A percentile compares a stretch with the other conserved stretches of the same genome.
Evolutionary conservation across 2,888 invertebrate species (phyloP).

Genomic region (Digitonthophagus gazella): DNA sequence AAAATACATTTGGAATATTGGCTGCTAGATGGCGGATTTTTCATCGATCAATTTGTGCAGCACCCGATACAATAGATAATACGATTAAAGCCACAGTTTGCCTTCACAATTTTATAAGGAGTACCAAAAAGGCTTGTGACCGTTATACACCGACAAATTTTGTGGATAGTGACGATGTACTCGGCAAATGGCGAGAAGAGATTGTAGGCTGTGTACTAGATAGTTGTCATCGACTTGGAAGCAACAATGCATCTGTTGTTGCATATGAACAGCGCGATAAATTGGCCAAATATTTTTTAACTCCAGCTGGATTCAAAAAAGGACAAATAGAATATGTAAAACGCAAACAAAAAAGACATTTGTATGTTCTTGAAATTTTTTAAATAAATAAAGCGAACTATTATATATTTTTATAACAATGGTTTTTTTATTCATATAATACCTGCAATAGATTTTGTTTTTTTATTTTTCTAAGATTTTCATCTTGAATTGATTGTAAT

Average conservation of each 20-base stretch:
- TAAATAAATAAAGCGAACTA: not conserved
- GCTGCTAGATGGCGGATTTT: conserved; percentile 30
- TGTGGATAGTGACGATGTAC: conserved; percentile 24
- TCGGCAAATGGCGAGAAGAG: conserved; percentile 27
- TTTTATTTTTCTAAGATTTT: not conserved
- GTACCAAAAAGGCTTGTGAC: conserved; percentile 7
- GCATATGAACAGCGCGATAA: conserved; percentile 7
- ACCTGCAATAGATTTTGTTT: not conserved
- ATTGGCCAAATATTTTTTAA: conserved; percentile 25
- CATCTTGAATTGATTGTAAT: not conserved
- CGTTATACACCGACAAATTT: conserved; percentile 24
- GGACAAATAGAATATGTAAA: conserved; percentile 24
- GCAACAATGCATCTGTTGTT: conserved; percentile 16
- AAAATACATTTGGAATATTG: conserved; percentile 32
- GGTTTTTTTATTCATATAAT: not conserved
- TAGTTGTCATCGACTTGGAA: conserved; percentile 20
- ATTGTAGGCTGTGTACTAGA: conserved; percentile 6
- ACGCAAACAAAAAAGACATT: not conserved
- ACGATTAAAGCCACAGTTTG: conserved; percentile 31
- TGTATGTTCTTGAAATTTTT: not conserved
- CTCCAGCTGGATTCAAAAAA: conserved; percentile 20
- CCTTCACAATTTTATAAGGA: conserved; percentile 29
- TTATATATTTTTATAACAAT: not conserved
- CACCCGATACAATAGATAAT: conserved; percentile 26
- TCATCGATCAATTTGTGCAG: conserved; percentile 26